Base-by-base conservation (phyloP, 2,888 invertebrate species). In the Aleiodes leptofemur region DNA sequence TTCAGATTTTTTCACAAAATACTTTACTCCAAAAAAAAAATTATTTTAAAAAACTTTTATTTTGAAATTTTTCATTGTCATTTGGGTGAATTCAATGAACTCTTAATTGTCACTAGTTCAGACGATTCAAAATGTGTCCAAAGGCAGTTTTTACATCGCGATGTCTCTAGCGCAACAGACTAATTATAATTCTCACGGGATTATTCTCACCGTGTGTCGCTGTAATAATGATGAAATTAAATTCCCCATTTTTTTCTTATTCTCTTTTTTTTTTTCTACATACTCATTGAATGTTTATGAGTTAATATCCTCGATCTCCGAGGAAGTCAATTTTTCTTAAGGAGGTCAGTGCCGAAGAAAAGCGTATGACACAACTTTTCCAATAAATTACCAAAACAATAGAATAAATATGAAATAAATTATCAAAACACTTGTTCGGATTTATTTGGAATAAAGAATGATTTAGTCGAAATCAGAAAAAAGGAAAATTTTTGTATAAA, bases 101-200 rank as follows among this genome's bases (percentile, higher is more conserved):
- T 38, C 38, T 38, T 8, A 38, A 38, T 38, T 38, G 38, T 38
- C 38, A 0, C 38, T 2, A 0, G 38, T 38, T 8, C 8, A 38
- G 38, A 38, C 8, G 38, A 38, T 38, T 38, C 38, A 38, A 8
- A 38, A 38, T 38, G 38, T 38, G 38, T 38, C 4, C 38, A 8
- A 38, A 8, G 38, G 38, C 38, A 38, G 38, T 38, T 38, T 8
- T 8, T 38, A 8, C 38, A 38, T 0, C 2, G 9, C 57, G 8
- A 57, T 16, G 51, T 51, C 50, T 51, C 16, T 13, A 29, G 50
- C 31, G 23, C 13, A 51, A 51, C 68, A 31, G 3, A 51, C 68
- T n/a, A 68, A 68, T 68, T 68, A 50, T 48, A 68, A 68, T 68
- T 68, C 51, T 29, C 29, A 68, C 23, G 11, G 8, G 14, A 51